Conservation (phyloP, 2,113 vertebrate genomes). For the Corapipo altera region DNA sequence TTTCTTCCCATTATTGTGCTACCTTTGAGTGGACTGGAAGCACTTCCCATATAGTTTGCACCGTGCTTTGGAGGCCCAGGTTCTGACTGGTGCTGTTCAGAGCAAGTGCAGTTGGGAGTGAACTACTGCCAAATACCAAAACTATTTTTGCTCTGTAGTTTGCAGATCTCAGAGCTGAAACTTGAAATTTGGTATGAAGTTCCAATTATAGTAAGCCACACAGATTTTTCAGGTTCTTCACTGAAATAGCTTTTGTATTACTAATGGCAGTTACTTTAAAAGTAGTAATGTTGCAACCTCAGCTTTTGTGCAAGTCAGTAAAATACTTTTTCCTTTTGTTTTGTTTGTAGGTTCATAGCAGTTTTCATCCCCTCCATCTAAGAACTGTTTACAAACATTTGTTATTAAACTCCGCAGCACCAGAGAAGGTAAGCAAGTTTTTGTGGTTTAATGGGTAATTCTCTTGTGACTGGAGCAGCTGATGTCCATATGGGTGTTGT, state of each 20-base stretch:
- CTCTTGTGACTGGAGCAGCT: neutral
- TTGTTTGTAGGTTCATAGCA: neutral
- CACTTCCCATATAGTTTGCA: fast-evolving
- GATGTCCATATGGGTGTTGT: neutral
- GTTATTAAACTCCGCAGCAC: neutral
- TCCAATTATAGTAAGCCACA: neutral
- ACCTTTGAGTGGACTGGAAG: neutral
- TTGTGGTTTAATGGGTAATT: neutral
- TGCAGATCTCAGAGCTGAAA: neutral
- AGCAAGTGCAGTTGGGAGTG: neutral
- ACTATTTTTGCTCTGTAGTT: neutral
- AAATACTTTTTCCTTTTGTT: neutral
- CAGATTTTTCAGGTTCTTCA: neutral
- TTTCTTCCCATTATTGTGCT: fast-evolving
- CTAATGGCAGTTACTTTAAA: neutral
- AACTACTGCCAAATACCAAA: neutral
- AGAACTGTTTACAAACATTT: neutral
- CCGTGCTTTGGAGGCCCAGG: fast-evolving
- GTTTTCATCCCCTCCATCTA: neutral
- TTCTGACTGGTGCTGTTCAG: neutral
- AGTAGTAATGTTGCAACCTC: neutral
- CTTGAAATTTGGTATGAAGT: neutral
- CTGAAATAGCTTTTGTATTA: neutral
- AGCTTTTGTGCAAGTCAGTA: neutral
- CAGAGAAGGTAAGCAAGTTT: neutral